Evolutionary conservation across 2,888 invertebrate genomes (phyloP), one percentile per base, ranked within the genome.

Genomic region (Spialia ferax): DNA sequence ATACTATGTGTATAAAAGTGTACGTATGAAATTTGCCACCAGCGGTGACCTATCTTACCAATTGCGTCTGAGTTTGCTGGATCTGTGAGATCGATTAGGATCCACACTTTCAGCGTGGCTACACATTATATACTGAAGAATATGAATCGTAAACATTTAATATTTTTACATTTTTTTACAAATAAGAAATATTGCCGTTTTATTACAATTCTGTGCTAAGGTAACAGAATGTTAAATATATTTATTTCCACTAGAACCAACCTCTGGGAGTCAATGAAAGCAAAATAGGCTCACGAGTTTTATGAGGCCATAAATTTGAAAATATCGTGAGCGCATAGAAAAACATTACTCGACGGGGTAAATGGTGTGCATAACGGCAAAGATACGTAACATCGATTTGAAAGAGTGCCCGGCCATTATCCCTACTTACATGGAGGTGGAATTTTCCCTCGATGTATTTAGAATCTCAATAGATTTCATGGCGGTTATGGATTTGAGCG

Each of bases 251-350:
- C 71, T 72, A 71, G 71, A 75, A 73, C 73, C 71, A 73, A 72
- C 73, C 72, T 75, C 70, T 69, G 52, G 69, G 70, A 70, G 72
- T 74, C 75, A 77, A 77, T 76, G 76, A 70, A 74, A 76, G 45
- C 10, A 45, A 18, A 45, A 70, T 69, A 68, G 72, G 71, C 70
- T 64, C 71, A 70, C 56, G 64, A 70, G 72, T 71, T 79, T 78
- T 78, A 79, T 71, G 70, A 70, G 74, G 69, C 69, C 75, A 77
- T 80, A 80, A 80, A 80, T 80, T 76, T 74, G 73, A 71, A 77
- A 80, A 79, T 77, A 79, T 77, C 75, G 77, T 75, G 75, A 75
- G 73, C 74, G 70, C 73, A 77, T 78, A 79, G 74, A 75, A 77
- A 77, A 77, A 77, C 76, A 77, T 75, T 72, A 70, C 71, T 72